Base-by-base conservation (phyloP, 35 echinoderm and acorn worm genomes). In the Anneissia japonica region DNA sequence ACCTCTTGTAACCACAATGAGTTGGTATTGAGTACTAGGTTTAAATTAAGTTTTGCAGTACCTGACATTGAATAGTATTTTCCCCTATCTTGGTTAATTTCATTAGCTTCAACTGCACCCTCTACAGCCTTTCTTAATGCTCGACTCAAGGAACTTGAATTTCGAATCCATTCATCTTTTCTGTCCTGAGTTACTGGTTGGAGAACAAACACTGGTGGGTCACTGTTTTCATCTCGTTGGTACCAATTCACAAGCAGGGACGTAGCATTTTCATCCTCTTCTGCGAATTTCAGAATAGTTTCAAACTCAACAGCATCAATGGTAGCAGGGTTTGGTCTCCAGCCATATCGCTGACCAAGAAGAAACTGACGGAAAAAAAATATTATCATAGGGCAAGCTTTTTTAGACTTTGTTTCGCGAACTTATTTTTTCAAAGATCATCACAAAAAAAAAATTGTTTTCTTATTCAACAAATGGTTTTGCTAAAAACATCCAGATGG, bases 291-390 rank as follows among this genome's bases (percentile, higher is more conserved):
- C 32, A 80, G n/a, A 39, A 97, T 77, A 30, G 87, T 78, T 0
- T 86, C 72, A 74, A 85, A 97, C 75, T 87, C 88, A 32, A 31
- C 38, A 9, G 87, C 88, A 81, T 83, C 76, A 73, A 97, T 93
- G 35, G 74, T 83, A 45, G 94, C 84, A 33, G 91, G 94, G n/a
- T 87, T 82, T 29, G 91, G 91, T 37, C 94, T 85, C 45, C 90
- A 97, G n/a, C 94, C 94, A 82, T 97, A 97, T 11, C 94, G 84
- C 81, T 97, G 91, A 75, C 94, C 94, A 0, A 97, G 85, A 32
- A 97, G 37, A 39, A 92, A 97, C 94, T 97, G 74, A 28, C 75
- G 37, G 73, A 19, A 74, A 36, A 79, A 36, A 51, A 84, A 56
- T 64, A 17, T 30, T 1, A 30, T 72, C 29, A 9, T 46, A 21